These are phyloP conservation scores for Bellardia bayeri DNA, from an alignment of 2,888 invertebrate species.

Conservation along the genomic window DNA sequence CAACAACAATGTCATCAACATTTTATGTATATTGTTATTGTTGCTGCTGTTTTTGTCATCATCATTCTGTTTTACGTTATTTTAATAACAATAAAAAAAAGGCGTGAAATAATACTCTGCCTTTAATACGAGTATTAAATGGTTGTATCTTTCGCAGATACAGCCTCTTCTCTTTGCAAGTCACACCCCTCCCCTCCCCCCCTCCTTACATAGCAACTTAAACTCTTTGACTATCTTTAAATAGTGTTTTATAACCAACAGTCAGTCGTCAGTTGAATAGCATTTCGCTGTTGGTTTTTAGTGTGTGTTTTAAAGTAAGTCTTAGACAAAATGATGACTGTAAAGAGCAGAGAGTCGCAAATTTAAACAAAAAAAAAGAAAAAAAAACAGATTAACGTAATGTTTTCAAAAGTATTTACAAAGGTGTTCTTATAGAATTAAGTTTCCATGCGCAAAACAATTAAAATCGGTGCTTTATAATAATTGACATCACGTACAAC, in stretches of 20 bases:
- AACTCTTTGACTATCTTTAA: slow-evolving; percentile 20
- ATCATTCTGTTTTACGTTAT: slow-evolving; percentile 75
- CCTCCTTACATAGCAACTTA: not conserved
- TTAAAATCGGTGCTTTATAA: too few species aligned
- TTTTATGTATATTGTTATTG: slow-evolving; percentile 6
- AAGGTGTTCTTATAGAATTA: too few species aligned
- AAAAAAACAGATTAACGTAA: not conserved
- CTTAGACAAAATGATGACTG: not conserved
- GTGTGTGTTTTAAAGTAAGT: not conserved
- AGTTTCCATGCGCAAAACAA: too few species aligned
- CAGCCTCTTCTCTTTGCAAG: not conserved
- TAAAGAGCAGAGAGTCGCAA: slow-evolving; percentile 40
- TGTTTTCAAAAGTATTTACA: too few species aligned
- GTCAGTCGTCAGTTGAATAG: slow-evolving; percentile 8
- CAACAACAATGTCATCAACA: slow-evolving; percentile 30
- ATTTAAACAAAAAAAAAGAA: not conserved
- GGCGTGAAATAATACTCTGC: slow-evolving; percentile 79
- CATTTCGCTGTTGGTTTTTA: not conserved
- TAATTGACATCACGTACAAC: too few species aligned
- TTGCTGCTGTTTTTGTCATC: slow-evolving; percentile 46
- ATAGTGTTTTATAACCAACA: slow-evolving; percentile 29
- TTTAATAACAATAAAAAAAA: slow-evolving; percentile 80
- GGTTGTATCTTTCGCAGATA: slow-evolving; percentile 39
- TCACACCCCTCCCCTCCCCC: not conserved
- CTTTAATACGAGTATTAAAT: slow-evolving; percentile 64